A percentile compares a stretch with the other conserved stretches of the same genome.
phyloP scores from a whole-genome alignment of 1,140 invertebrate species.

The Eupristina koningsbergeri region DNA sequence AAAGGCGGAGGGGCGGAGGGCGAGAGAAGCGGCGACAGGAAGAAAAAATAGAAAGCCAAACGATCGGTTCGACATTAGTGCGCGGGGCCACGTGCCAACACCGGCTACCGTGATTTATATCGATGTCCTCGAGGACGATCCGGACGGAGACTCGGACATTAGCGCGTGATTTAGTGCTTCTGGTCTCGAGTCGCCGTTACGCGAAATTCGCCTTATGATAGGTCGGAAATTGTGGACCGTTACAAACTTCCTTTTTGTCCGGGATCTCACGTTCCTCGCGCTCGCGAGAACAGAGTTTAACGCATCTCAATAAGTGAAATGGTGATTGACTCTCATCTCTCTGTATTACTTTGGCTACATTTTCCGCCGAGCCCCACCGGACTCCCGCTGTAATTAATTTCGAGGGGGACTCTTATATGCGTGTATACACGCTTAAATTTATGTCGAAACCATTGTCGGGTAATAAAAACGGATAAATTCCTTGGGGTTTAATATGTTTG shows the following conservation, averaged over 20 bases:
- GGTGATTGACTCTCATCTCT: background rate
- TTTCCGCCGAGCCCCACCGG: background rate
- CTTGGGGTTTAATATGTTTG: background rate
- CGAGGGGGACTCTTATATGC: background rate
- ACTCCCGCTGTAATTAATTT: background rate
- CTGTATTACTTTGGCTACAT: background rate
- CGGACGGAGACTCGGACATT: conserved; percentile 10
- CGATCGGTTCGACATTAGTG: conserved; percentile 8
- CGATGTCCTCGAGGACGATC: conserved; percentile 25
- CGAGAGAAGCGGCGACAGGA: background rate
- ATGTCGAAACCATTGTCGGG: background rate
- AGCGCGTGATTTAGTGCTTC: conserved; percentile 35
- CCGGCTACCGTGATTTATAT: conserved; percentile 1
- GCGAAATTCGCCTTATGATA: conserved; percentile 2
- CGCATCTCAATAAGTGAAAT: background rate
- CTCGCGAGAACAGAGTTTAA: no score
- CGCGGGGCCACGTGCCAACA: conserved; percentile 31
- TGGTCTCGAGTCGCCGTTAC: background rate
- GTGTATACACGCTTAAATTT: no score
- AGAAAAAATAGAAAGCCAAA: conserved; percentile 9
- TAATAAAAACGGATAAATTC: background rate
- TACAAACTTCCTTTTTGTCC: background rate
- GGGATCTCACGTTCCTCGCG: no score
- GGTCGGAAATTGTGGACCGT: conserved; percentile 12
- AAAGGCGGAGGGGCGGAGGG: background rate